Evolutionary conservation across 2,888 invertebrate species (phyloP), one percentile per base, ranked within the genome.

Genomic region (Strigamia crassipes): DNA sequence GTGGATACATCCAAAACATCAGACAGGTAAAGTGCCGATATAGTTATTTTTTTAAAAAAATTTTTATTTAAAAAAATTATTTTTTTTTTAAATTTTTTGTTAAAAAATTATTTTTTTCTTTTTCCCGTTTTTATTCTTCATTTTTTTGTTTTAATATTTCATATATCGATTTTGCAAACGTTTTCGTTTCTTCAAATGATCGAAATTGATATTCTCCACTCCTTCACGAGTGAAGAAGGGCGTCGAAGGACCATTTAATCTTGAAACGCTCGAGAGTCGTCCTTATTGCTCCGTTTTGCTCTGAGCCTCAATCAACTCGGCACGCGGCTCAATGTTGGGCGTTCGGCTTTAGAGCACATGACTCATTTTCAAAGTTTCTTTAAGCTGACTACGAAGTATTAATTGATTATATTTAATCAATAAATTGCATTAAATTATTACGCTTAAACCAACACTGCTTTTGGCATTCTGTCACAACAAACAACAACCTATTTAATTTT

Each of bases 251-350:
- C 61, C 61, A 66, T 66, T 66, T 66, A 66, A 66, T 66, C 61
- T 66, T 21, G 61, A 66, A 18, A 23, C 21, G 61, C 18, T 21
- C 18, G 61, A 66, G 21, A 66, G 23, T 15, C 18, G 21, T 66
- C 61, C 61, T 66, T 66, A 66, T 66, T 66, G 61, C 61, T 66
- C 61, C 61, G 61, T 66, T 66, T 66, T 66, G 61, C 61, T 66
- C 61, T 21, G 61, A 66, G 61, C 61, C 21, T 66, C 61, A 66
- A 66, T 66, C 61, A 66, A 66, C 21, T 66, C 61, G 61, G 21
- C 61, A 66, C 61, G 61, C 61, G 9, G n/a, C 18, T 66, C 61
- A 12, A 21, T 23, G 46, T 66, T 6, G 23, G 18, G 61, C 0
- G 61, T 21, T 66, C 61, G 61, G 23, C 61, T 66, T 66, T n/a